A percentile compares a stretch with the other conserved stretches of the same genome.
These are phyloP conservation scores for Cynodonichthys magdalenae DNA, from an alignment of 2,797 vertebrate species.

Conservation along the genomic window DNA sequence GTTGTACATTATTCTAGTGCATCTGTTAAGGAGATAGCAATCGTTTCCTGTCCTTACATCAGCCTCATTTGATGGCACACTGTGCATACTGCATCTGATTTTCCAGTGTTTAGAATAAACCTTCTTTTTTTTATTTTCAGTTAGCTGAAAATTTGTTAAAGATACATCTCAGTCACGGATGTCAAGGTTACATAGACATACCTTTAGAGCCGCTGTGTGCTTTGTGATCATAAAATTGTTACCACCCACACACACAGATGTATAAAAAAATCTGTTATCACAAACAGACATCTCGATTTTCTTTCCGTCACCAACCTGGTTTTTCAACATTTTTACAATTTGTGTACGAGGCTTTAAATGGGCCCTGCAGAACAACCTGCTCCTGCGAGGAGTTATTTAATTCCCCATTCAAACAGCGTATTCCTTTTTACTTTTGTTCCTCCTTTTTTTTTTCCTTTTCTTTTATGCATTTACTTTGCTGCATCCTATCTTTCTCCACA, in stretches of 20 bases:
- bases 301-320: slow-evolving; percentile 3
- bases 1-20: neutral
- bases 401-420: slow-evolving; percentile 44
- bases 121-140: neutral
- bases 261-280: slow-evolving; percentile 34
- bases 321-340: slow-evolving; percentile 32
- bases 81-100: slow-evolving; percentile 2
- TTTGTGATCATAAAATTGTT: slow-evolving; percentile 46
- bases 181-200: slow-evolving; percentile 21
- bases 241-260: slow-evolving; percentile 16
- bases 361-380: slow-evolving; percentile 39
- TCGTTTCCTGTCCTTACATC: neutral
- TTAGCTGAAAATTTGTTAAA: slow-evolving; percentile 18
- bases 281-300: slow-evolving; percentile 33
- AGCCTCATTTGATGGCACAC: neutral
- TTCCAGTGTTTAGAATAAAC: neutral
- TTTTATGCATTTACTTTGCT: slow-evolving; percentile 17
- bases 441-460: slow-evolving; percentile 11
- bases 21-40: neutral
- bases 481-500: slow-evolving; percentile 45
- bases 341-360: slow-evolving; percentile 48
- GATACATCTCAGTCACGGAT: slow-evolving; percentile 11
- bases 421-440: slow-evolving; percentile 25
- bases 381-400: slow-evolving; percentile 52
- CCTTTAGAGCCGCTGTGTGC: slow-evolving; percentile 28